Conservation (phyloP, 1,140 invertebrate genomes). For the Linepithema humile region DNA sequence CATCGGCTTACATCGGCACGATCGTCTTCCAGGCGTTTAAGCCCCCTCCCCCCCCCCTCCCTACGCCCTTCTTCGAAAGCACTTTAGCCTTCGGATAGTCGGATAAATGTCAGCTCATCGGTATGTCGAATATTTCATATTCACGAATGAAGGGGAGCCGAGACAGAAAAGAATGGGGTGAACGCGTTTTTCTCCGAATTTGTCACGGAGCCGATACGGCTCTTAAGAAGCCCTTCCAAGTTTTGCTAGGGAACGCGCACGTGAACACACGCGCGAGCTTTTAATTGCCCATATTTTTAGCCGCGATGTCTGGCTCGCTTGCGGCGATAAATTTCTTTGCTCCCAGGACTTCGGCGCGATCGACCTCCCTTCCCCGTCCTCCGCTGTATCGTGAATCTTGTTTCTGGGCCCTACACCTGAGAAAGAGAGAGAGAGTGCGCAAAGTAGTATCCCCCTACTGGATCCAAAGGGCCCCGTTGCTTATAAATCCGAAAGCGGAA, state of each 20-base stretch:
- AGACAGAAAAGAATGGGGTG: slow-evolving; percentile 4
- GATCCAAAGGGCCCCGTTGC: not conserved
- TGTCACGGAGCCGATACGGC: slow-evolving; percentile 51
- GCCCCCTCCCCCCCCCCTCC: no score
- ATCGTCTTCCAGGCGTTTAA: slow-evolving; percentile 26
- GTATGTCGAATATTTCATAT: slow-evolving; percentile 39
- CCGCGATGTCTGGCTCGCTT: slow-evolving; percentile 24
- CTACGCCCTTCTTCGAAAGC: not conserved
- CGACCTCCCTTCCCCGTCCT: not conserved
- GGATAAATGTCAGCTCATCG: slow-evolving; percentile 46
- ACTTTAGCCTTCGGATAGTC: slow-evolving; percentile 7
- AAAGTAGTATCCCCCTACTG: not conserved
- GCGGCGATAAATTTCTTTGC: slow-evolving; percentile 67
- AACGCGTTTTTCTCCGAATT: slow-evolving; percentile 53
- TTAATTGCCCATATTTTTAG: slow-evolving; percentile 73
- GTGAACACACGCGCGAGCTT: slow-evolving; percentile 35
- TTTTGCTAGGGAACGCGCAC: slow-evolving; percentile 29
- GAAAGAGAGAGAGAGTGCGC: not conserved
- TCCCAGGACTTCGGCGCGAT: slow-evolving; percentile 27
- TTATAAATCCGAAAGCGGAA: not conserved
- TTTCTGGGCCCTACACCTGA: slow-evolving; percentile 22
- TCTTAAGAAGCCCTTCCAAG: not conserved
- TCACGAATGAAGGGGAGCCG: not conserved
- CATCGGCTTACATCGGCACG: slow-evolving; percentile 23
- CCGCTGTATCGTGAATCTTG: slow-evolving; percentile 7